A percentile compares a stretch with the other conserved stretches of the same genome.
Conservation (phyloP, 2,113 vertebrate genomes). For the Sorex araneus region DNA sequence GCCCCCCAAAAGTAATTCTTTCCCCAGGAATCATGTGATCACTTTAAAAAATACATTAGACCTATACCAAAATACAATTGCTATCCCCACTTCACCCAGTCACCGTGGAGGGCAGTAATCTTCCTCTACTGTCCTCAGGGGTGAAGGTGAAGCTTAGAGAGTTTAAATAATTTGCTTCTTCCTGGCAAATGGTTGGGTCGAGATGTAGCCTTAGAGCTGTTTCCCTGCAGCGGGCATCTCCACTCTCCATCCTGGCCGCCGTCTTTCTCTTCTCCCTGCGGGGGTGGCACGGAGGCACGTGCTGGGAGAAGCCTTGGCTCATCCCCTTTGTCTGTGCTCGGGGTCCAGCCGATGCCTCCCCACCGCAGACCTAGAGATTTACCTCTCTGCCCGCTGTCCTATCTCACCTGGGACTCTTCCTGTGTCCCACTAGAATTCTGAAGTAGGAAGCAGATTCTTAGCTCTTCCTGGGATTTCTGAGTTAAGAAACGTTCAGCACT, state of each 20-base stretch:
- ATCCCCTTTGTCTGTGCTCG: too few relatives aligned
- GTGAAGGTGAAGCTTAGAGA: slow-evolving; percentile 40
- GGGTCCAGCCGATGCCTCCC: too few relatives aligned
- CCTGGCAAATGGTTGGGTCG: slow-evolving; percentile 1
- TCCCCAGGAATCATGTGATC: not conserved
- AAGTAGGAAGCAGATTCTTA: not conserved
- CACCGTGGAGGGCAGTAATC: too few relatives aligned
- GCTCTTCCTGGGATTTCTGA: slow-evolving; percentile 9
- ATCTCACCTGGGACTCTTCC: not conserved
- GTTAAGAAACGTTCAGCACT: not conserved
- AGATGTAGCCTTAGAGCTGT: not conserved
- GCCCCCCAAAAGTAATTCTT: too few relatives aligned
- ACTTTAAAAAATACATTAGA: not conserved
- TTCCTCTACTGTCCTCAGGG: not conserved
- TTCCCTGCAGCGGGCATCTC: not conserved
- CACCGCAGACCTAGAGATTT: not conserved
- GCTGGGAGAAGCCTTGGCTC: not conserved
- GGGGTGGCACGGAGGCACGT: not conserved
- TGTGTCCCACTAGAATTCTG: not conserved
- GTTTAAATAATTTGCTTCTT: slow-evolving; percentile 9
- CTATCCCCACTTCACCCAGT: too few relatives aligned
- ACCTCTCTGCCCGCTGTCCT: slow-evolving; percentile 19
- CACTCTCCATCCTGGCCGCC: not conserved
- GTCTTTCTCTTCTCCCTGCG: not conserved
- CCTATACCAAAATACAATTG: slow-evolving; percentile 1